phyloP scores from a whole-genome alignment of 2,797 vertebrate genomes.

The Falco biarmicus region DNA sequence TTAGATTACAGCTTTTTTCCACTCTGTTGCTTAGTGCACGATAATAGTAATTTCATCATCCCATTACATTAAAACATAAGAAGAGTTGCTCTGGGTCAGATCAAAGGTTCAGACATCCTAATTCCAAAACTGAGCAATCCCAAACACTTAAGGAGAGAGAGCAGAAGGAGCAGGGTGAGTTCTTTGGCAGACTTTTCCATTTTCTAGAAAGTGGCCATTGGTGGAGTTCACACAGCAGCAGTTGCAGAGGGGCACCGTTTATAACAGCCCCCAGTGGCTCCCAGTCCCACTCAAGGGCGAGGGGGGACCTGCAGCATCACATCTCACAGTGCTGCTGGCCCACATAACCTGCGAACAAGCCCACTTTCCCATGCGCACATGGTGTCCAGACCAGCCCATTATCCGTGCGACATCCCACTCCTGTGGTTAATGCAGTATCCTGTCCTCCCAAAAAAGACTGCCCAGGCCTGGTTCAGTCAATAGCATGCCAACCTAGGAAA shows the following conservation, averaged over 20 bases:
- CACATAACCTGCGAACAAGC: background rate
- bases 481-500: background rate
- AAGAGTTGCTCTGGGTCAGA: background rate
- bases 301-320: background rate
- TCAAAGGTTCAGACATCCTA: background rate
- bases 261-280: background rate
- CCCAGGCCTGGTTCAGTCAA: background rate
- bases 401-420: background rate
- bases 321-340: background rate
- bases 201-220: background rate
- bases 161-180: background rate
- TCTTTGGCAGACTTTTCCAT: background rate
- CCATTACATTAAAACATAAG: constrained; percentile 4
- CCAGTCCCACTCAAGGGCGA: background rate
- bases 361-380: background rate
- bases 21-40: background rate
- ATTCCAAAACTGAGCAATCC: background rate
- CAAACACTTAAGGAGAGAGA: background rate
- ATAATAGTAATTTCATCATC: constrained; percentile 31
- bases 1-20: constrained; percentile 30
- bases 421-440: background rate
- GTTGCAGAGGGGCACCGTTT: background rate
- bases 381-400: background rate
- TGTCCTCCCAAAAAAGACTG: background rate
- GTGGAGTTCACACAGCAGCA: background rate